Conservation (phyloP, 2,888 invertebrate species). For the Sarcophaga rosellei region DNA sequence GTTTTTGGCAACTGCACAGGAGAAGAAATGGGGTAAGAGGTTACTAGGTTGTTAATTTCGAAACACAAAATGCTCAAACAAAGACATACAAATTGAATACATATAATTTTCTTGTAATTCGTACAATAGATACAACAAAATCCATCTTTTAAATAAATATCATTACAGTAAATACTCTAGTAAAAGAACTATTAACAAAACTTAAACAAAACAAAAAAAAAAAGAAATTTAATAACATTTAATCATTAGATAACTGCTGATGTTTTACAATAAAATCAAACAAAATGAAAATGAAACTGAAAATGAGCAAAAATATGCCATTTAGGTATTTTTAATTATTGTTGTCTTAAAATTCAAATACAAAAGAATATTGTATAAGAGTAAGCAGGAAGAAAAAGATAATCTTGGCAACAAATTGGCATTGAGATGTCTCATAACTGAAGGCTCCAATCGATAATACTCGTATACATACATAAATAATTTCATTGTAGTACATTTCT, state of each 20-base stretch:
- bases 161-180: slow-evolving; percentile 1
- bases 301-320: not conserved
- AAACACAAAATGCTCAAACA: not conserved
- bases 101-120: slow-evolving; percentile 6
- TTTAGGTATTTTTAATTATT: slow-evolving; percentile 19
- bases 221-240: not conserved
- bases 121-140: slow-evolving; percentile 21
- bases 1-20: not conserved
- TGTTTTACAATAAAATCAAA: not conserved
- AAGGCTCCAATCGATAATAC: slow-evolving; percentile 20
- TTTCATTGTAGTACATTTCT: slow-evolving; percentile 21
- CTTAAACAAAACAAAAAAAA: not conserved
- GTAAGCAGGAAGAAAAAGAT: slow-evolving; percentile 11
- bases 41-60: not conserved
- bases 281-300: too few species aligned
- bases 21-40: not conserved
- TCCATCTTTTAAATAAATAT: not conserved
- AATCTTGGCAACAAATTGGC: slow-evolving; percentile 1
- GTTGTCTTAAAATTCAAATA: slow-evolving; percentile 12
- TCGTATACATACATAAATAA: slow-evolving; percentile 15
- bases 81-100: not conserved
- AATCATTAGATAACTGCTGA: not conserved
- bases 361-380: not conserved
- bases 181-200: not conserved
- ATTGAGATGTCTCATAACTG: slow-evolving; percentile 35